Percentiles rank a stretch among this genome's conserved stretches.
phyloP scores from a whole-genome alignment of 2,888 invertebrate genomes.

The Tetrapedia diversipes region DNA sequence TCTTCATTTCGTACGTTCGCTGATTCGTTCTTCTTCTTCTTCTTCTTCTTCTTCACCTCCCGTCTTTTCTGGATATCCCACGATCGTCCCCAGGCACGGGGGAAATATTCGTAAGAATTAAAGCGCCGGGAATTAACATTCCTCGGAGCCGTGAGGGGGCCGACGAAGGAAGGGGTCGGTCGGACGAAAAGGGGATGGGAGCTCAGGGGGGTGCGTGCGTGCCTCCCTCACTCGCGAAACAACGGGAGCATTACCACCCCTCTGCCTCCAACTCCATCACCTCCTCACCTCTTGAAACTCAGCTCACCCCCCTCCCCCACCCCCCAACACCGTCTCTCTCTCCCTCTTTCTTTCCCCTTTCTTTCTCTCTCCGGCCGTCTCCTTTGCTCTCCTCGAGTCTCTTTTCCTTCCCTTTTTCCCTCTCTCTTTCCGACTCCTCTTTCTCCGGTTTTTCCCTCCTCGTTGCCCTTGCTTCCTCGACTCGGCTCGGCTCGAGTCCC shows the following conservation, averaged over 20 bases:
- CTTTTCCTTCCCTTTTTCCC: constrained; percentile 23
- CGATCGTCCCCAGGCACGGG: constrained; percentile 76
- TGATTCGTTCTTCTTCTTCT: constrained; percentile 54
- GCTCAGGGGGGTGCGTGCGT: constrained; percentile 74
- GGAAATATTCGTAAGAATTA: constrained; percentile 83
- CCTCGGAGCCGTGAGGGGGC: constrained; percentile 74
- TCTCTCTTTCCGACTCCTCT: constrained; percentile 35
- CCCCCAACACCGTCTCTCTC: constrained; percentile 11
- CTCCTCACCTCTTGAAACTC: constrained; percentile 70
- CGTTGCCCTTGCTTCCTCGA: constrained; percentile 35
- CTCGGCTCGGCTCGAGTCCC: constrained; percentile 62
- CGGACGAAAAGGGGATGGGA: constrained; percentile 52
- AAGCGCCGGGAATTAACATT: constrained; percentile 83
- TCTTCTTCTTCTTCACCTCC: constrained; percentile 52
- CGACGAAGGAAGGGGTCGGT: constrained; percentile 53
- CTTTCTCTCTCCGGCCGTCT: constrained; percentile 39
- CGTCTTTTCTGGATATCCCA: constrained; percentile 55
- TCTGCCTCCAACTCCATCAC: constrained; percentile 67
- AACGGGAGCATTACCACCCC: constrained; percentile 80
- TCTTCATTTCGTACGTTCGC: constrained; percentile 20
- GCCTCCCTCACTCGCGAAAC: constrained; percentile 80
- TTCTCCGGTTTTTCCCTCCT: constrained; percentile 33
- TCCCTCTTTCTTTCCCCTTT: constrained; percentile 27
- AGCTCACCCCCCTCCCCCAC: constrained; percentile 52
- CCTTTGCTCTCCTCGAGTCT: constrained; percentile 5